phyloP scores from a whole-genome alignment of 2,888 invertebrate genomes.

The Ernsta delagoae region DNA sequence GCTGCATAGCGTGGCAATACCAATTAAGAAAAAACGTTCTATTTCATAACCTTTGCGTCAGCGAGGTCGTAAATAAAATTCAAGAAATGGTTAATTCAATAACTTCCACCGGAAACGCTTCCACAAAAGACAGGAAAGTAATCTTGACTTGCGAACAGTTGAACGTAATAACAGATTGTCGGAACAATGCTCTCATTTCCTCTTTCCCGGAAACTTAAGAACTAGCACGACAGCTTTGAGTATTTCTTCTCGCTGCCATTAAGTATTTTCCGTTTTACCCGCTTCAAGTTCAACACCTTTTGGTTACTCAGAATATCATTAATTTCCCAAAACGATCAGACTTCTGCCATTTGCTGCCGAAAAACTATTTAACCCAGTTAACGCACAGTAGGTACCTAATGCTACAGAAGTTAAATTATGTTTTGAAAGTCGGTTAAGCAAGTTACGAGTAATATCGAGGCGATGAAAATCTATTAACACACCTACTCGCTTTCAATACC shows the following conservation, averaged over 20 bases:
- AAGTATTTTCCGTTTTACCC: constrained; percentile 3
- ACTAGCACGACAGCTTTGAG: constrained; percentile 7
- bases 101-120: not conserved
- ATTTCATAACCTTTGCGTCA: not conserved
- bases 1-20: not conserved
- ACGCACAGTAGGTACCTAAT: not conserved
- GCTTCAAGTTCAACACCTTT: constrained; percentile 11
- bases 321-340: not conserved
- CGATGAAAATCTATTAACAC: too few relatives aligned
- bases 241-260: constrained; percentile 13
- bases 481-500: too few relatives aligned
- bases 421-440: not conserved
- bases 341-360: not conserved
- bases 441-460: too few relatives aligned
- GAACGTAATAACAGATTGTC: constrained; percentile 1
- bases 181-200: constrained; percentile 13
- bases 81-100: not conserved
- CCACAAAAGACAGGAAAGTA: not conserved
- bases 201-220: constrained; percentile 18
- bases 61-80: not conserved
- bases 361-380: not conserved
- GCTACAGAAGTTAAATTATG: not conserved
- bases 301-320: constrained; percentile 3
- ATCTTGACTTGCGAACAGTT: constrained; percentile 1
- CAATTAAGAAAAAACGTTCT: not conserved